A percentile compares a stretch with the other conserved stretches of the same genome.
phyloP scores from a whole-genome alignment of 2,888 invertebrate genomes.

The Apamea crenata region DNA sequence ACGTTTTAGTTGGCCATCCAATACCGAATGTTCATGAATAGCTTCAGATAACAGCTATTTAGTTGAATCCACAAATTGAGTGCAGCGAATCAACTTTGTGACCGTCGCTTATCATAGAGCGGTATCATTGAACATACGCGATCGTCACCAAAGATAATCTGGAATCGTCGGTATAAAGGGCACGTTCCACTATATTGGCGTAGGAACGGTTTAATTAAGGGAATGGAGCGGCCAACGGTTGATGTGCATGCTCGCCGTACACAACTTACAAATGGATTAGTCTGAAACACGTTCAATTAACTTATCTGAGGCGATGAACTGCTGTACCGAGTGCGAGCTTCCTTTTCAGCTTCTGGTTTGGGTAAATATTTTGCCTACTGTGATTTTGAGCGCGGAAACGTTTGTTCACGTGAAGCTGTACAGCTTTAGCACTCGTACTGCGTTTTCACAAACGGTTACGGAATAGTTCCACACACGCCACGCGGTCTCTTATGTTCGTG shows the following conservation, averaged over 20 bases:
- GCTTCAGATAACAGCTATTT: slow-evolving; percentile 41
- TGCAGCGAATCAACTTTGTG: slow-evolving; percentile 57
- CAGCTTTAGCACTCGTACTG: neutral
- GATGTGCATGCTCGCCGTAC: slow-evolving; percentile 69
- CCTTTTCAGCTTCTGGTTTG: slow-evolving; percentile 42
- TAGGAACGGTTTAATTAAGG: slow-evolving; percentile 86
- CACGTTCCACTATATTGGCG: slow-evolving; percentile 70
- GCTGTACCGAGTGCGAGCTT: slow-evolving; percentile 59
- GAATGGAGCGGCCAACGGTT: slow-evolving; percentile 78
- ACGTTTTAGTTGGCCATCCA: slow-evolving; percentile 40
- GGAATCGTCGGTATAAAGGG: slow-evolving; percentile 69
- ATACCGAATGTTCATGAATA: slow-evolving; percentile 27
- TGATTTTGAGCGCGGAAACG: neutral
- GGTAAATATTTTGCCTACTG: slow-evolving; percentile 22
- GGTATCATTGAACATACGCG: slow-evolving; percentile 60
- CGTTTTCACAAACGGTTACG: neutral
- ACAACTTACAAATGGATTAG: slow-evolving; percentile 86
- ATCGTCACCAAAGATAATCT: slow-evolving; percentile 62
- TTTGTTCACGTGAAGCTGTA: neutral
- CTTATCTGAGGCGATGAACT: slow-evolving; percentile 73
- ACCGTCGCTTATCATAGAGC: slow-evolving; percentile 52
- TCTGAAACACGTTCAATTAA: slow-evolving; percentile 80
- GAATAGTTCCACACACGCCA: neutral
- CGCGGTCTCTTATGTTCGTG: neutral
- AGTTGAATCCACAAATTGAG: slow-evolving; percentile 60